Evolutionary conservation across 2,888 invertebrate genomes (phyloP), one percentile per base, ranked within the genome.

Genomic region (Clanis bilineata): DNA sequence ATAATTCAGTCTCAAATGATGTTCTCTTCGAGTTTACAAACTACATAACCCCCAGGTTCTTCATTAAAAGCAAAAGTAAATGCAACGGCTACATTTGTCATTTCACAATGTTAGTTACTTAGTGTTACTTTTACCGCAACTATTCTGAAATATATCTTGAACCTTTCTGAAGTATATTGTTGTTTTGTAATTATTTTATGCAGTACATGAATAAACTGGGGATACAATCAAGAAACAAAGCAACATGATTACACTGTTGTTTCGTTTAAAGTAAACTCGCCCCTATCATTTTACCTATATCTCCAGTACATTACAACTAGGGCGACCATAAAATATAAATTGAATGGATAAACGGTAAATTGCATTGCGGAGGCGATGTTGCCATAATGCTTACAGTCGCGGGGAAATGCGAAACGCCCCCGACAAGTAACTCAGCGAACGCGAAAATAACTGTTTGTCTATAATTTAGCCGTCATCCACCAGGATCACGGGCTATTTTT

Each of bases 241-340:
- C 56, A 51, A 41, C 36, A 60, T 55, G 57, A 57, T 58, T 57
- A 38, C 61, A 65, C 60, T 66, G 60, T 60, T 57, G 62, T 62
- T 55, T 65, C 64, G 47, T 47, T 28, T 28, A 69, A 66, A 70
- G 72, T 71, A 76, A 78, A 80, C 66, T 70, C 67, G 70, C 69
- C 71, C 71, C 72, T 77, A 82, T 83, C 74, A 77, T 79, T 81
- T 76, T 70, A 71, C 75, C 74, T 77, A 71, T 79, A 83, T 81
- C 83, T 80, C 60, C 70, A 76, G 76, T 73, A 75, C 74, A 71
- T 66, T 73, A 64, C 70, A 86, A 84, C 79, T 86, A 71, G 86
- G 82, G 74, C 83, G 73, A 71, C 79, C 74, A 84, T 88, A 87
- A 88, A 89, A 80, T 79, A 85, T 84, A 85, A 86, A 88, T 87